Evolutionary conservation across 2,113 vertebrate genomes (phyloP).

Genomic region (Indicator indicator): DNA sequence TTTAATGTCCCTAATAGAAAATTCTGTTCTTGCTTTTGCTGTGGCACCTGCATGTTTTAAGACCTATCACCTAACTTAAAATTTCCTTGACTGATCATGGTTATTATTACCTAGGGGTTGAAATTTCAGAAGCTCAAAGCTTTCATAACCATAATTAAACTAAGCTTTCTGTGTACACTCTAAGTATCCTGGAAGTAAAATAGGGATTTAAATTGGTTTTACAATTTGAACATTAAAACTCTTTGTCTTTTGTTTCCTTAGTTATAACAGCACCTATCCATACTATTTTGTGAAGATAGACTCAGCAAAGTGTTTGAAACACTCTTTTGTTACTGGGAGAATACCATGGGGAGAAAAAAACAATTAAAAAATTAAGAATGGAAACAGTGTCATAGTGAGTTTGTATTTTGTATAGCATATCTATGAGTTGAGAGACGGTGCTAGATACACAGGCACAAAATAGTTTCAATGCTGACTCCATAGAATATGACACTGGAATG

Average conservation of each 20-base stretch:
- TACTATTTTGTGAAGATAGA: neutral
- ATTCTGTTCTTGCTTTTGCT: neutral
- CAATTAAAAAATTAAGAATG: neutral
- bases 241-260: neutral
- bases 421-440: neutral
- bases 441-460: neutral
- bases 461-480: neutral
- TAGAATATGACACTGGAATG: neutral
- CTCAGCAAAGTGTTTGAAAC: neutral
- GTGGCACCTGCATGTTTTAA: neutral
- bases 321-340: neutral
- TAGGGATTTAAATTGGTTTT: neutral
- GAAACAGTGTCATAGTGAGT: neutral
- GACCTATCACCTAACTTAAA: neutral
- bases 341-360: neutral
- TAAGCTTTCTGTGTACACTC: neutral
- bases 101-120: constrained; percentile 17
- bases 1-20: neutral
- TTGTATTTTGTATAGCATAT: neutral
- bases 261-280: neutral
- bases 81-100: neutral
- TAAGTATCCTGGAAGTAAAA: neutral
- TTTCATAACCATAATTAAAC: neutral
- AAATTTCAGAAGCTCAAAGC: constrained; percentile 23
- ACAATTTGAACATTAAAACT: neutral